Evolutionary conservation across 1,140 invertebrate genomes (phyloP).

Genomic region (Drusus annulatus): DNA sequence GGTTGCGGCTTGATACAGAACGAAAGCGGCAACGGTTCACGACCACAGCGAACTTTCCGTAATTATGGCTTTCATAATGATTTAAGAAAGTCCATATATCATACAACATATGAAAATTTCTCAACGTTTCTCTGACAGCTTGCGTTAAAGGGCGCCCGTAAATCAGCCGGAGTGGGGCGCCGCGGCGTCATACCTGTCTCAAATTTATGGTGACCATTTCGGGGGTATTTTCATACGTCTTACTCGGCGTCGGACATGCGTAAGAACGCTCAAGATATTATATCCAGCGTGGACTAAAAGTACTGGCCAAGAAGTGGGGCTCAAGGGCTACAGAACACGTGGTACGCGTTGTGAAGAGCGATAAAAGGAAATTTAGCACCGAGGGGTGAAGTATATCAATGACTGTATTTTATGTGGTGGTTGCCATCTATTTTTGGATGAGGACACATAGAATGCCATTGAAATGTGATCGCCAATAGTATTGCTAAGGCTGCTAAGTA

Average conservation of each 20-base stretch:
- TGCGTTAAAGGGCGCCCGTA: slow-evolving; percentile 11
- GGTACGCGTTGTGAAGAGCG: not conserved
- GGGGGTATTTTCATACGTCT: slow-evolving; percentile 43
- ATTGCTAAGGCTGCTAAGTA: no score
- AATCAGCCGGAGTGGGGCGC: slow-evolving; percentile 10
- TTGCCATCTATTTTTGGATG: not conserved
- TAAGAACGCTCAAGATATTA: slow-evolving; percentile 19
- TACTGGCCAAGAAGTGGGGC: not conserved
- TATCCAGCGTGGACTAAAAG: slow-evolving; percentile 21
- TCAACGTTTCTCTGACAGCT: slow-evolving; percentile 8
- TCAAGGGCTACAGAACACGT: not conserved
- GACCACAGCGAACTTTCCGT: not conserved
- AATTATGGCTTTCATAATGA: slow-evolving; percentile 4
- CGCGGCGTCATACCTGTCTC: slow-evolving; percentile 24
- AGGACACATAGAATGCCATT: not conserved
- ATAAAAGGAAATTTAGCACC: slow-evolving; percentile 13
- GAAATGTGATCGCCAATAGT: not conserved
- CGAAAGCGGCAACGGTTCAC: no score
- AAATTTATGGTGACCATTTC: slow-evolving; percentile 43
- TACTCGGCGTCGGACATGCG: not conserved
- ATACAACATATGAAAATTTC: slow-evolving; percentile 23
- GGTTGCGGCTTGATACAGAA: no score
- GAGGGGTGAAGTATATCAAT: not conserved
- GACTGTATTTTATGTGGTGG: not conserved
- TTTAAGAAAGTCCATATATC: slow-evolving; percentile 10